These are phyloP conservation scores for Sebastes itinus DNA, from an alignment of 2,797 vertebrate species.

Conservation along the genomic window DNA sequence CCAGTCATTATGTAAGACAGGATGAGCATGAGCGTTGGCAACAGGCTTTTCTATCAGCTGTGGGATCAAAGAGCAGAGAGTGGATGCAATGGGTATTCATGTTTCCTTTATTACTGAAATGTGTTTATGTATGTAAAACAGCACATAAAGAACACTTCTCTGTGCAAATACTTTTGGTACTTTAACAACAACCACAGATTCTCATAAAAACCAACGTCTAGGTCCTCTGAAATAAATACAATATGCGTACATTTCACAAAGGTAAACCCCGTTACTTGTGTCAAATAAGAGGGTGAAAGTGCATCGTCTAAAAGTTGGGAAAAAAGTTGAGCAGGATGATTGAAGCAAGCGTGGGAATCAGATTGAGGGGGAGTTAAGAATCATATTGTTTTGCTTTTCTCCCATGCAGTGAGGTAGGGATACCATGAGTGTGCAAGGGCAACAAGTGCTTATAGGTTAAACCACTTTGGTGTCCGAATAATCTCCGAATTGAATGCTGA, in stretches of 20 bases:
- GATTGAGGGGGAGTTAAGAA: neutral
- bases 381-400: neutral
- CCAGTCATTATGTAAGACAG: constrained; percentile 40
- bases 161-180: constrained; percentile 80
- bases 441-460: constrained; percentile 8
- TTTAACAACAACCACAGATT: constrained; percentile 74
- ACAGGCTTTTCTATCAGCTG: constrained; percentile 9
- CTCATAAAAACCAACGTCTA: constrained; percentile 68
- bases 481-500: constrained; percentile 23
- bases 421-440: constrained; percentile 2
- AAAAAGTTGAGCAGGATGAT: constrained; percentile 39
- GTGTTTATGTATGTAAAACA: constrained; percentile 81
- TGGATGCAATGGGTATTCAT: constrained; percentile 28
- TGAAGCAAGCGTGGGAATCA: constrained; percentile 43
- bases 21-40: neutral
- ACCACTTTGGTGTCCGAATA: constrained; percentile 16
- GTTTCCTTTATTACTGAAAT: constrained; percentile 81
- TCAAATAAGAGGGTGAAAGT: constrained; percentile 76
- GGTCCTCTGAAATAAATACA: constrained; percentile 75
- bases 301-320: constrained; percentile 56
- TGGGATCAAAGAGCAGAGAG: constrained; percentile 8
- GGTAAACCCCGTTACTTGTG: constrained; percentile 54
- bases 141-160: constrained; percentile 73
- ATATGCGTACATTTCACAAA: constrained; percentile 54
- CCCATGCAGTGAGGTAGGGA: constrained; percentile 36